Percentiles rank a stretch among this genome's conserved stretches.
Conservation (phyloP, 2,797 vertebrate species). For the Squalus acanthias region DNA sequence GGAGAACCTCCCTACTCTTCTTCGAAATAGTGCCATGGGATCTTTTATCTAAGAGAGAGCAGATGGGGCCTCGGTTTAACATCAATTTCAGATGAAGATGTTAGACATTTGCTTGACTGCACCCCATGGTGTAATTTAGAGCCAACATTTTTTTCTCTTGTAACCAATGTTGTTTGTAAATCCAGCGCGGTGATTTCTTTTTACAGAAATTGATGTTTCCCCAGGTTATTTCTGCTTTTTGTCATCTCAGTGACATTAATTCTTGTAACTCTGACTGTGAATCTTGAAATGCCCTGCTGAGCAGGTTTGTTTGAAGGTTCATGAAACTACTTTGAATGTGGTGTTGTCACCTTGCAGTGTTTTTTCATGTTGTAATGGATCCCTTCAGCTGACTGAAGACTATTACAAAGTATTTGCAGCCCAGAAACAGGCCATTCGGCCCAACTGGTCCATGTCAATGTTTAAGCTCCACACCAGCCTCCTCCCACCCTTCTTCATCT, state of each 20-base stretch:
- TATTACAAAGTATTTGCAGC: neutral
- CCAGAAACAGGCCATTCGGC: neutral
- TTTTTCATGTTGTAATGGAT: neutral
- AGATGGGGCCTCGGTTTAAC: no score
- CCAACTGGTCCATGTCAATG: neutral
- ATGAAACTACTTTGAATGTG: constrained; percentile 48
- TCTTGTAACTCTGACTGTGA: constrained; percentile 54
- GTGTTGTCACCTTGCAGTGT: constrained; percentile 33
- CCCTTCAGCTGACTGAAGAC: neutral
- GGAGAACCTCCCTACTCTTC: no score
- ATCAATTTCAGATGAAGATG: neutral
- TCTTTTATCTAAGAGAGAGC: no score
- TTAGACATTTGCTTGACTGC: neutral
- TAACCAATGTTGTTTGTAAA: neutral
- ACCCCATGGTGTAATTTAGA: neutral
- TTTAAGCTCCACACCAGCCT: neutral
- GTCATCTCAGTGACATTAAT: constrained; percentile 56
- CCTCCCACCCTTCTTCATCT: neutral
- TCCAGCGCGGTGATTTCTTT: neutral
- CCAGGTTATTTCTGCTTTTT: constrained; percentile 63
- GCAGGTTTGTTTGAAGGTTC: constrained; percentile 53
- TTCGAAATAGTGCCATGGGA: no score
- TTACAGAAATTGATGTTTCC: constrained; percentile 44
- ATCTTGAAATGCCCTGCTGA: constrained; percentile 61
- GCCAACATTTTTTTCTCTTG: neutral